These are phyloP conservation scores for Brienomyrus longianalis DNA, from an alignment of 2,113 vertebrate genomes.

Conservation along the genomic window DNA sequence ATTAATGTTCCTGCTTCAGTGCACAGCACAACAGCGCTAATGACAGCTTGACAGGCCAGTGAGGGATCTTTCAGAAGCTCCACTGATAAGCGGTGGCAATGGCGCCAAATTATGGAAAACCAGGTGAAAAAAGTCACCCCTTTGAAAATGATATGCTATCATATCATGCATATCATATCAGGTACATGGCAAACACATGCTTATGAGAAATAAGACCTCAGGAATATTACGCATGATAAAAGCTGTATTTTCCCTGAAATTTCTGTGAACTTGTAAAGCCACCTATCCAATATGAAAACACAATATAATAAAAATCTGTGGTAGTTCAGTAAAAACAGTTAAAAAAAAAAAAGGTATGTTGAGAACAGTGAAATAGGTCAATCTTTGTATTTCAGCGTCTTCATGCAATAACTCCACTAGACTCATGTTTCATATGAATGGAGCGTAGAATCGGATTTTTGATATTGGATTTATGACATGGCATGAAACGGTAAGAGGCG, in stretches of 20 bases:
- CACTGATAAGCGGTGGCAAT: background rate
- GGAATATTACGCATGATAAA: background rate
- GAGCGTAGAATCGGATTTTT: background rate
- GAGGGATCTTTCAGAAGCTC: background rate
- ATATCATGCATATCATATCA: background rate
- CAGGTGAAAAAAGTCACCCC: background rate
- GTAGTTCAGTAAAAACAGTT: background rate
- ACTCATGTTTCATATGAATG: background rate
- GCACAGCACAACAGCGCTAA: background rate
- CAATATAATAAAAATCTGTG: background rate
- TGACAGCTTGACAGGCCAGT: background rate
- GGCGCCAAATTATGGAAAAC: background rate
- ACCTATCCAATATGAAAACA: background rate
- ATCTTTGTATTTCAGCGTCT: background rate
- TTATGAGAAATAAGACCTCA: background rate
- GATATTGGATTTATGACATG: background rate
- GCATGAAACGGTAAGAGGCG: background rate
- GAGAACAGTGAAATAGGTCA: background rate
- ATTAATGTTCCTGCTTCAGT: background rate
- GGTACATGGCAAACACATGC: background rate
- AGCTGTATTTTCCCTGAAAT: background rate
- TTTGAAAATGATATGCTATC: background rate
- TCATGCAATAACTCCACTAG: background rate
- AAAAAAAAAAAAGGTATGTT: background rate
- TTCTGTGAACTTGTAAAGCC: constrained; percentile 40